Base-by-base conservation (phyloP, 2,888 invertebrate genomes). In the Philereme transversata region DNA sequence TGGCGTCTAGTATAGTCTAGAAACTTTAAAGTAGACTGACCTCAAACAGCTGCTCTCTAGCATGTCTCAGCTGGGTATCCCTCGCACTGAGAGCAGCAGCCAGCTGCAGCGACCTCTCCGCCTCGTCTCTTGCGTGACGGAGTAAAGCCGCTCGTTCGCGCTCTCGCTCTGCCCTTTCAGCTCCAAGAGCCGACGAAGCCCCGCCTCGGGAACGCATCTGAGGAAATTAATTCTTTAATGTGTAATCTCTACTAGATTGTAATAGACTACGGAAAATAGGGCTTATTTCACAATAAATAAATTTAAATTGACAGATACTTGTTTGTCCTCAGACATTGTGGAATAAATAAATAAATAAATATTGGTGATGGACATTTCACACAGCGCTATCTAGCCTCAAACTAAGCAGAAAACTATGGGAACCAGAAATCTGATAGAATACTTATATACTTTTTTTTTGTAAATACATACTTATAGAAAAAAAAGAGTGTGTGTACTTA, bases 121-220 rank as follows among this genome's bases (percentile, higher is more conserved):
- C 97, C 77, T 98, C 97, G 78, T 98, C 98, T 45, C 97, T 93
- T 0, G 98, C 98, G 80, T 97, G 97, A 73, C 97, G 95, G 57
- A 98, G 87, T 61, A 98, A 90, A 68, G 97, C 97, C 94, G 97
- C 97, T 55, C 98, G 95, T 85, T 98, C 98, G 9, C 97, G 93
- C 81, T 98, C 98, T 1, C 97, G 93, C 77, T 97, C 97, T 8
- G 94, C 94, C 69, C 85, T 93, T 74, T 90, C 94, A 70, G 82
- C 94, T 75, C 90, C 94, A 73, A 84, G 82, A 68, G 79, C 96
- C 93, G 92, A 98, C 94, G 87, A 96, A 93, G 89, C 98, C 94
- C 83, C 97, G 90, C 94, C 98, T 95, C 89, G 96, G 91, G 94
- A 97, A 80, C 93, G 86, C 92, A 93, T 93, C 93, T 93, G 48